These are phyloP conservation scores for Muscina levida DNA, from an alignment of 2,888 invertebrate species.

Conservation along the genomic window DNA sequence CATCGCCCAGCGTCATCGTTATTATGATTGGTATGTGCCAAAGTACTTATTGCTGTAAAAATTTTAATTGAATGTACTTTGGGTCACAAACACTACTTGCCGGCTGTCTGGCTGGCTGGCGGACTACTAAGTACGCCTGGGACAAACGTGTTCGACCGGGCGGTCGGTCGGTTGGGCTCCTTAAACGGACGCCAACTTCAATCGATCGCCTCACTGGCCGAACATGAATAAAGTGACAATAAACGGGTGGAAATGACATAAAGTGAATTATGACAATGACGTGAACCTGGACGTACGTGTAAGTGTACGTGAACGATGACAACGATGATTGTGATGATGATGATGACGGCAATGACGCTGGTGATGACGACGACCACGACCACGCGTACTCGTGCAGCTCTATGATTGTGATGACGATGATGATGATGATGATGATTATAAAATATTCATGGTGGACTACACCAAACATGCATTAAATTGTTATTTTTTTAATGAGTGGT, in stretches of 20 bases:
- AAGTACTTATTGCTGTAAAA: slow-evolving; percentile 64
- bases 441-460: background rate
- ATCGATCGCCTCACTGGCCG: no score
- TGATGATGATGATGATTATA: background rate
- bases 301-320: background rate
- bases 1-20: slow-evolving; percentile 8
- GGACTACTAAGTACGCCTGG: no score
- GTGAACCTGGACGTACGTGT: slow-evolving; percentile 20
- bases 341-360: background rate
- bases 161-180: no score
- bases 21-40: slow-evolving; percentile 40
- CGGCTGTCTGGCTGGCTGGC: no score
- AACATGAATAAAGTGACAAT: slow-evolving; percentile 50
- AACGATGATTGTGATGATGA: no score
- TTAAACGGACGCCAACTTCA: no score
- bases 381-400: background rate
- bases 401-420: background rate
- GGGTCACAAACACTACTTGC: slow-evolving; percentile 5
- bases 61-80: slow-evolving; percentile 65
- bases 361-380: slow-evolving; percentile 1
- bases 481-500: slow-evolving; percentile 40
- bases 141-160: no score
- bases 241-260: slow-evolving; percentile 61
- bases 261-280: slow-evolving; percentile 61
- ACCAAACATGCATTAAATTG: slow-evolving; percentile 29